Base-by-base conservation (phyloP, 1,140 invertebrate species). In the Euwallacea fornicatus region DNA sequence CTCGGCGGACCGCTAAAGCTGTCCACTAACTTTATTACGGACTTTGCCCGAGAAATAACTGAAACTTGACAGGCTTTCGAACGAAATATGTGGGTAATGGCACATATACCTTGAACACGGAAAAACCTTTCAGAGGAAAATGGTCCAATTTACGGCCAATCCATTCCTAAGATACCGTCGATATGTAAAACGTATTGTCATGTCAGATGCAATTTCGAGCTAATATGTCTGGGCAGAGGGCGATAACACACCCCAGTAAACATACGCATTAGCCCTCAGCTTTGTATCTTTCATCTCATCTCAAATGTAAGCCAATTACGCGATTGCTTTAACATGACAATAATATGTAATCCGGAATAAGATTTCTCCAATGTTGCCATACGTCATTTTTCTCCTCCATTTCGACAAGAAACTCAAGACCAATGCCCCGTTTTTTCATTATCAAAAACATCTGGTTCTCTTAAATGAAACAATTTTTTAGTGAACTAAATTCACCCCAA, bases 21-120 rank as follows among this genome's bases (percentile, higher is more conserved):
- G 79, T 80, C 79, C 69, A 75, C 78, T 80, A 79, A 80, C 76
- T 80, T 80, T 80, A 80, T 80, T 80, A 77, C 71, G 74, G 73
- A 76, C 71, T 74, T 77, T 73, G 69, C 68, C 63, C 61, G 50
- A 58, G 55, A 71, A 71, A 71, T 66, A 66, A 71, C 69, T 66
- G 54, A 56, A 44, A 33, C 13, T 33, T 67, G 42, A 56, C 11
- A 59, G 65, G 54, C 43, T 67, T 67, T 13, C 9, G 54, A 56
- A 55, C n/a, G 50, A 66, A 66, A 56, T 66, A 56, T 54, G 21
- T 33, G 46, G 46, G 9, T 50, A 50, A 33, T 33, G 21, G 21
- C 21, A 33, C 21, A 33, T 33, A 33, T 33, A 33, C 21, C 21
- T 33, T 33, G 21, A 33, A 33, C 21, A 33, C 21, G 21, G 21